Evolutionary conservation across 2,888 invertebrate species (phyloP).

Genomic region (Oscheius sp.): DNA sequence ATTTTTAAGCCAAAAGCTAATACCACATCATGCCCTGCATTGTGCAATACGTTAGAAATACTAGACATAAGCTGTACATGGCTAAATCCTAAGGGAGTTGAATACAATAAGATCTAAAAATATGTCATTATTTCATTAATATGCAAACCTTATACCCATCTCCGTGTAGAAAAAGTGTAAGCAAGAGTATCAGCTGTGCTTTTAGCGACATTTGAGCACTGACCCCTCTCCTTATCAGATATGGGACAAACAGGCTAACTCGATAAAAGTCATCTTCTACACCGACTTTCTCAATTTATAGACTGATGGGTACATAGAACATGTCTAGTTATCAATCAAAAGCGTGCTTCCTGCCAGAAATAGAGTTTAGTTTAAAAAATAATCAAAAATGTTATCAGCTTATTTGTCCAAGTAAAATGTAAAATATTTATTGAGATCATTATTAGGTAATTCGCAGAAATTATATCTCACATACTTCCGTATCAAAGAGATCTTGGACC

Average conservation of each 20-base stretch:
- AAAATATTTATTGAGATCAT: not conserved
- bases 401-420: not conserved
- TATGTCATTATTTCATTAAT: not conserved
- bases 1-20: not conserved
- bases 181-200: too few species aligned
- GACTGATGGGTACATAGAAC: too few species aligned
- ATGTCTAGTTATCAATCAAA: too few species aligned
- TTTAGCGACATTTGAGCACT: too few species aligned
- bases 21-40: constrained; percentile 19
- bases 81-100: constrained; percentile 11
- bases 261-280: not conserved
- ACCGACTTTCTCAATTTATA: too few species aligned
- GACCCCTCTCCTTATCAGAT: not conserved
- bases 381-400: not conserved
- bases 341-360: too few species aligned
- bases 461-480: constrained; percentile 15
- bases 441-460: not conserved
- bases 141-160: not conserved
- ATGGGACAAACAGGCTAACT: not conserved
- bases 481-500: constrained; percentile 1
- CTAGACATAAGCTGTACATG: constrained; percentile 15
- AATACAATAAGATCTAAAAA: constrained; percentile 8
- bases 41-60: not conserved
- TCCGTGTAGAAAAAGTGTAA: too few species aligned
- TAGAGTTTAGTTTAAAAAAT: not conserved